Base-by-base conservation (phyloP, 2,113 vertebrate genomes). In the Bambusicola thoracicus region DNA sequence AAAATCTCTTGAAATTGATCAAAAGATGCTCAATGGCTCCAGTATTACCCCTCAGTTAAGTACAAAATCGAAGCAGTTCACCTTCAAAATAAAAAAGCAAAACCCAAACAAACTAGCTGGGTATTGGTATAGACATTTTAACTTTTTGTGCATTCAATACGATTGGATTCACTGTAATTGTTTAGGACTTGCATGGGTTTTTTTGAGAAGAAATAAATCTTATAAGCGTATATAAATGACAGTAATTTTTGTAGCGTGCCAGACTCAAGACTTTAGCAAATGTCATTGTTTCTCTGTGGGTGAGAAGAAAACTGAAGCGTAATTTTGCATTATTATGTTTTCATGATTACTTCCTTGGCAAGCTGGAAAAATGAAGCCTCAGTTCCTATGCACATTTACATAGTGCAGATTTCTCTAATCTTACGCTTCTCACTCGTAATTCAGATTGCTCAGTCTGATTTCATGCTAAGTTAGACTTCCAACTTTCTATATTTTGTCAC, bases 401-500 rank as follows among this genome's bases (percentile, higher is more conserved):
- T 70, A 63, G 67, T 40, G 19, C 20, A 68, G 27, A 80, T 74
- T 88, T 90, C 66, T 90, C 66, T 87, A 15, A 48, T 78, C 44
- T 75, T 90, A n/a, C 3, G 7, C 20, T 87, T 92, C 32, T 86
- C 36, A 30, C 3, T 91, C 55, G 29, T 62, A 72, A 85, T 55
- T 90, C 48, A 62, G 62, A 53, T 17, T 68, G 72, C 15, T 61
- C 30, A 30, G 19, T 78, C 34, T 55, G 34, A 81, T 56, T 91
- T 74, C 43, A 65, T 56, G 30, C 34, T 78, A 61, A 7, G 91
- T 91, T 87, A 65, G 51, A 44, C 36, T 78, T 90, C 14, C 51
- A 90, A 44, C 7, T 90, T 87, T 67, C 49, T 89, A 21, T 93
- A 44, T 75, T 91, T 83, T 92, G 44, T 68, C 62, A 81, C 12